phyloP scores from a whole-genome alignment of 2,113 vertebrate species.

The Turnix velox region DNA sequence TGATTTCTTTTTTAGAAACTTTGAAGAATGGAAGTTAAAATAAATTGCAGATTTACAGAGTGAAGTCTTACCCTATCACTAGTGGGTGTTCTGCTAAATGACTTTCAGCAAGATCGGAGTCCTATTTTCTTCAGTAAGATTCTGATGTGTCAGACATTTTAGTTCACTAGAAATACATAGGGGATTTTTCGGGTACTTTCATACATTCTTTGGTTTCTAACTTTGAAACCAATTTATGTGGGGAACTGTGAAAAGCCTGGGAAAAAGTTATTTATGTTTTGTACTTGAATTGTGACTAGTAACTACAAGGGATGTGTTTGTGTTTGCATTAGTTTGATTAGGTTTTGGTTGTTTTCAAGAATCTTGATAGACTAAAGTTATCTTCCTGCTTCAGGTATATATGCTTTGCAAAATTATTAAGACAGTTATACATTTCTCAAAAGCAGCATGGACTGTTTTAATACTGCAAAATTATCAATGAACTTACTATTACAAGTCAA shows the following conservation, averaged over 20 bases:
- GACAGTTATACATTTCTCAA: not conserved
- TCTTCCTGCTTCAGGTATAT: not conserved
- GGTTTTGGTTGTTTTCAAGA: not conserved
- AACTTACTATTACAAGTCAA: not conserved
- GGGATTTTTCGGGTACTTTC: not conserved
- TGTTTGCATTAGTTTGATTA: not conserved
- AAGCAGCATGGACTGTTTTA: not conserved
- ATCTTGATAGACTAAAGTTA: not conserved
- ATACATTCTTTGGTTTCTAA: not conserved
- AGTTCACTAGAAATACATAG: not conserved
- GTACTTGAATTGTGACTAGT: not conserved
- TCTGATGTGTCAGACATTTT: not conserved
- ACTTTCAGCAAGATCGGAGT: not conserved
- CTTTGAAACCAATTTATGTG: not conserved
- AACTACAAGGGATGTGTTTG: not conserved
- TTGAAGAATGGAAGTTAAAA: not conserved
- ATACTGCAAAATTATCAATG: not conserved
- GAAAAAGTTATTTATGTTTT: not conserved
- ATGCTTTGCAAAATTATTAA: not conserved
- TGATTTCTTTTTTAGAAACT: not conserved
- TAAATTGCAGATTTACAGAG: not conserved
- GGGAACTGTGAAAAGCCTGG: not conserved
- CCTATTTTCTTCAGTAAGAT: not conserved
- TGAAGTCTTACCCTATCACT: not conserved
- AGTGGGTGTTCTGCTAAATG: not conserved